Evolutionary conservation across 23 tunicate species (phyloP).

Genomic region (Aplidium turbinatum): DNA sequence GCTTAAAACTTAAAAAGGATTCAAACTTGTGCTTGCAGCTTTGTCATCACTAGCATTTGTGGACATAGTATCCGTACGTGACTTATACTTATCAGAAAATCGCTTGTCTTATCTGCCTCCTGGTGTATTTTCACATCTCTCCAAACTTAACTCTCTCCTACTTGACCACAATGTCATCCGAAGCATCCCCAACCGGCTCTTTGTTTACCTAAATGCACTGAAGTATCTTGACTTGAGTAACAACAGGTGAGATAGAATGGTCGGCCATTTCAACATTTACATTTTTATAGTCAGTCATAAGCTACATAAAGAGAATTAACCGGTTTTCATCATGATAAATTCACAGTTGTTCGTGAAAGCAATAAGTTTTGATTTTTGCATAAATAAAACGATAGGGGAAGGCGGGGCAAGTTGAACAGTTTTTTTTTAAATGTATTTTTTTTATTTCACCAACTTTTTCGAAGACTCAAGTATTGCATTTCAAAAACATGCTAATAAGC

Average conservation of each 20-base stretch:
- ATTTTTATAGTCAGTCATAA: too few species aligned
- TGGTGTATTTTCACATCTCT: slow-evolving; percentile 33
- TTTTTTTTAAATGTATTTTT: too few species aligned
- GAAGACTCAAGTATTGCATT: too few species aligned
- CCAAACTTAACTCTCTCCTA: slow-evolving; percentile 23
- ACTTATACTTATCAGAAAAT: slow-evolving; percentile 56
- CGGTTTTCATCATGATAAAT: too few species aligned
- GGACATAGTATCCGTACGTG: slow-evolving; percentile 42
- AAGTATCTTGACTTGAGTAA: slow-evolving; percentile 48
- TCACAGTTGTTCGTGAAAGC: too few species aligned
- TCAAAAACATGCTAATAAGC: too few species aligned
- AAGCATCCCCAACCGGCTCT: slow-evolving; percentile 34
- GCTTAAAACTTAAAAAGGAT: neutral
- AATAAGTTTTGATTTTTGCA: too few species aligned
- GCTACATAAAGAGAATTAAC: too few species aligned
- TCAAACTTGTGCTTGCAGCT: slow-evolving; percentile 10
- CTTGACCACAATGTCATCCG: slow-evolving; percentile 39
- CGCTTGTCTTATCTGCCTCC: slow-evolving; percentile 26
- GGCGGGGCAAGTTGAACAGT: too few species aligned
- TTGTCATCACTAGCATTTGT: slow-evolving; percentile 42
- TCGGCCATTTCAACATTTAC: too few species aligned
- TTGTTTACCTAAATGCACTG: slow-evolving; percentile 29
- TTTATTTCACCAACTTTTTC: too few species aligned
- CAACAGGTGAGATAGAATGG: slow-evolving; percentile 73
- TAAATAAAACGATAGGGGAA: too few species aligned